Evolutionary conservation across 2,113 vertebrate genomes (phyloP).

Genomic region (Pelodiscus sinensis): DNA sequence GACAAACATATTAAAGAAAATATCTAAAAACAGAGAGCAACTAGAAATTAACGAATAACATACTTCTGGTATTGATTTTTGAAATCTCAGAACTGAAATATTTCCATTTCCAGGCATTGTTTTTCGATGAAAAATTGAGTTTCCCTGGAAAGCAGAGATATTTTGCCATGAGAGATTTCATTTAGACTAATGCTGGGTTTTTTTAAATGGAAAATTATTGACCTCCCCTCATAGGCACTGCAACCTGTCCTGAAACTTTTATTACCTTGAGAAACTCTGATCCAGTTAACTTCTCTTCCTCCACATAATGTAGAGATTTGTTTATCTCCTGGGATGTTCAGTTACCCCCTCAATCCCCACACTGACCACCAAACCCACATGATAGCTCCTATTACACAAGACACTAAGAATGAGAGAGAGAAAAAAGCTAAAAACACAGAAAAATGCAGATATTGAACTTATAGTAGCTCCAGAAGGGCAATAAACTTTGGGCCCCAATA

Average conservation of each 20-base stretch:
- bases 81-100: conserved; percentile 33
- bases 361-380: conserved; percentile 47
- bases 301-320: conserved; percentile 72
- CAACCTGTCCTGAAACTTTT: conserved; percentile 34
- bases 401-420: conserved; percentile 46
- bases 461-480: neutral
- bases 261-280: conserved; percentile 37
- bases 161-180: conserved; percentile 17
- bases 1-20: neutral
- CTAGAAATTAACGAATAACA: neutral
- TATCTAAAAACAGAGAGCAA: neutral
- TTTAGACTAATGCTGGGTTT: conserved; percentile 8
- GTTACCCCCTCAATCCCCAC: conserved; percentile 42
- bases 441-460: conserved; percentile 55
- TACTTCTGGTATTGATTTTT: neutral
- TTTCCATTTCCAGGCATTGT: conserved; percentile 17
- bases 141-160: neutral
- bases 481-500: neutral
- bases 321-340: conserved; percentile 61
- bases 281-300: conserved; percentile 61
- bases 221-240: conserved; percentile 14
- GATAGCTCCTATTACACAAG: conserved; percentile 28
- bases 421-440: conserved; percentile 63
- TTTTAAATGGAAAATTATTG: conserved; percentile 2
- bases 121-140: neutral